A percentile compares a stretch with the other conserved stretches of the same genome.
Evolutionary conservation across 2,113 vertebrate genomes (phyloP).

Genomic region (Perca flavescens): DNA sequence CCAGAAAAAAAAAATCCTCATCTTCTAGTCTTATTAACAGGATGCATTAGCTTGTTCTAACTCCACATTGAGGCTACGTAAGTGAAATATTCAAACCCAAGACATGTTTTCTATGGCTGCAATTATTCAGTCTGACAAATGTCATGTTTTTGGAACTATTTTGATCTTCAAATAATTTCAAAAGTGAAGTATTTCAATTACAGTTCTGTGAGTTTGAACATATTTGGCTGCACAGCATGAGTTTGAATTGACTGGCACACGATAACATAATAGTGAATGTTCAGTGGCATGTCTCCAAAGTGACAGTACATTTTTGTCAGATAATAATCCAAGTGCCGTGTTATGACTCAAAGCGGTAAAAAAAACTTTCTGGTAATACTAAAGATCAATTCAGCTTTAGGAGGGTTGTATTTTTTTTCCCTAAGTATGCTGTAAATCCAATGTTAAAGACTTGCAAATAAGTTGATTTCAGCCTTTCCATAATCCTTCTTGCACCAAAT

Average conservation of each 20-base stretch:
- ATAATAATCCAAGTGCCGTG: background rate
- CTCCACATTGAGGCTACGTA: background rate
- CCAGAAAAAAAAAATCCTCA: too few species aligned
- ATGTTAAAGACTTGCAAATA: background rate
- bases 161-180: too few species aligned
- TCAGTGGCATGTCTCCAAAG: background rate
- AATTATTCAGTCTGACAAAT: too few species aligned
- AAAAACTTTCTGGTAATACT: background rate
- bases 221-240: too few species aligned
- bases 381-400: background rate
- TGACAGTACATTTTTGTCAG: background rate
- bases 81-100: too few species aligned
- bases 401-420: background rate
- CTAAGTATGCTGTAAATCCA: background rate
- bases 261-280: background rate
- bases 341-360: background rate
- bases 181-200: too few species aligned
- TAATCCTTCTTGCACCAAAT: slow-evolving; percentile 16
- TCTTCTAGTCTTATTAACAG: too few species aligned
- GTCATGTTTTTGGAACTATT: too few species aligned
- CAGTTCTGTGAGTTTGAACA: too few species aligned
- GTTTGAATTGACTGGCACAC: background rate
- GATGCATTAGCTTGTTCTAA: background rate
- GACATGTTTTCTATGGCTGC: too few species aligned
- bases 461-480: background rate